Evolutionary conservation across 1,140 invertebrate species (phyloP).

Genomic region (Sinella curviseta): DNA sequence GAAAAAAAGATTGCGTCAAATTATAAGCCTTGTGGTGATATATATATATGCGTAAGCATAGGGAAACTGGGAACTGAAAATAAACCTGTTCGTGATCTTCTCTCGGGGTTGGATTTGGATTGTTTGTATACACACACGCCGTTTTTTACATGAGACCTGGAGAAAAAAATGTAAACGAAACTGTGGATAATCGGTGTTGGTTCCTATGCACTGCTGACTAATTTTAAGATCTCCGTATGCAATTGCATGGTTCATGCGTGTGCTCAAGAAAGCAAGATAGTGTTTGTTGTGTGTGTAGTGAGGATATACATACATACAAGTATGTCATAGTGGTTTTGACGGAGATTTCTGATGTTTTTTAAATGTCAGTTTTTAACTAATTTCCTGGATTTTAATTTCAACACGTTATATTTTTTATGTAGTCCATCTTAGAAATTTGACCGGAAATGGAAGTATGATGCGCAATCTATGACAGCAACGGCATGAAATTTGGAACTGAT

Average conservation of each 20-base stretch:
- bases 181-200: too few relatives aligned
- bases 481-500: too few relatives aligned
- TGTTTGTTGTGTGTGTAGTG: neutral
- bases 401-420: too few relatives aligned
- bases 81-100: neutral
- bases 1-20: neutral
- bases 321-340: too few relatives aligned
- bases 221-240: neutral
- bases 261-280: neutral
- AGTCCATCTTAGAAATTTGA: too few relatives aligned
- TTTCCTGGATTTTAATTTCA: too few relatives aligned
- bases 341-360: too few relatives aligned
- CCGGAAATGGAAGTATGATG: too few relatives aligned
- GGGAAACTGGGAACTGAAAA: neutral
- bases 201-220: too few relatives aligned
- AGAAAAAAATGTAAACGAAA: neutral
- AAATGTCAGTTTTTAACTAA: too few relatives aligned
- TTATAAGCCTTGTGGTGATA: neutral
- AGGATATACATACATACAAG: neutral
- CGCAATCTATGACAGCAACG: too few relatives aligned
- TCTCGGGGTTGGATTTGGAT: neutral
- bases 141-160: conserved; percentile 2
- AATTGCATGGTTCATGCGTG: neutral
- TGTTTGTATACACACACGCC: neutral
- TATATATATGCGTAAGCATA: neutral